Base-by-base conservation (phyloP, 2,797 vertebrate genomes). In the Spea hammondii region DNA sequence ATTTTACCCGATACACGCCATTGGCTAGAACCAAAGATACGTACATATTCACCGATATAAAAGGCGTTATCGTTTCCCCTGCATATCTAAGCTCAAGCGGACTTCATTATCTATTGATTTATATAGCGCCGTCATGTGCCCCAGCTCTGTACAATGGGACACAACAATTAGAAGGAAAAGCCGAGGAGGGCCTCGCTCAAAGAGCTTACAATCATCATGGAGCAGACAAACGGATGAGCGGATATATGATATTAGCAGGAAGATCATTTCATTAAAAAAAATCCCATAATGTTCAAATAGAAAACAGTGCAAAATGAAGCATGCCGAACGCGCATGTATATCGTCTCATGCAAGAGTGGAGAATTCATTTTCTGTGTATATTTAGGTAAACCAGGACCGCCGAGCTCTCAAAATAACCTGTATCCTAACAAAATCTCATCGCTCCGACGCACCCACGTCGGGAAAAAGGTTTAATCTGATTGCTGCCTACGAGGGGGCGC, bases 191-290 rank as follows among this genome's bases (percentile, higher is more conserved):
- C 32, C 3, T 32, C 32, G 32, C 32, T 32, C 32, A 1, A 32
- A 45, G 9, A 65, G 32, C 32, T 32, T 32, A 32, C 32, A 32
- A 32, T 32, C 32, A 32, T 32, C 32, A 32, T 32, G 32, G 32
- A 32, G 32, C 2, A 32, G 32, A 32, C 32, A 3, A 32, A 32
- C 32, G 32, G 62, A 72, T 59, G 55, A 8, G 14, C n/a, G 8
- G 55, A 44, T 3, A 47, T 72, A 17, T 32, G 14, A 60, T 76
- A 76, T 76, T 68, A 76, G 69, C 44, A 12, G 64, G 44, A 32
- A 69, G 65, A 51, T 76, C 51, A 76, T 76, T 74, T 76, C 65
- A 68, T 68, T 76, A 76, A 47, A 69, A 32, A 32, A 32, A 59
- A 67, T 17, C 64, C 74, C 65, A 47, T 76, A 76, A 76, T 12